Base-by-base conservation (phyloP, 2,888 invertebrate genomes). In the Cryptosula pallasiana region DNA sequence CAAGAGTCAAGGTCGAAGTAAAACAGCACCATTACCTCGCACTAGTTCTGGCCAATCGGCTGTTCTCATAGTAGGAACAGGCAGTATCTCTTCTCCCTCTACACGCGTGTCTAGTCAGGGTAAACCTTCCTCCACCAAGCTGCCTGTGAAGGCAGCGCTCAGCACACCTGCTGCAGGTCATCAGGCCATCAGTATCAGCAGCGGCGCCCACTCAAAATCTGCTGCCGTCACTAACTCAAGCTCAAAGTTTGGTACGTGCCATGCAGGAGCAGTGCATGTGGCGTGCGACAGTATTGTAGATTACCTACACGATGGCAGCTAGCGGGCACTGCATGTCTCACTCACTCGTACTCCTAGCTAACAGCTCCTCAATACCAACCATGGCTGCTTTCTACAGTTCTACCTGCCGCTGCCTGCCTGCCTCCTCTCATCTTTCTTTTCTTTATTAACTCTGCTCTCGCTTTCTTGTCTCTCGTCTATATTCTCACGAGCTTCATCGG, bases 311-410 rank as follows among this genome's bases (percentile, higher is more conserved):
- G 23, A 5, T 23, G 55, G 55, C 55, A 55, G 55, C 55, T n/a
- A n/a, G n/a, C n/a, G n/a, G 63, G 63, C 63, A 32, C 32, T 63
- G 63, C 63, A 63, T 63, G 63, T 63, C 63, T 25, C n/a, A 20
- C 20, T 9, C 9, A 16, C 57, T 57, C 45, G 45, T 45, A 45
- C 45, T 45, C 5, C 20, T 45, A 5, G 45, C 45, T 45, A 45
- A 20, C 45, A 45, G 20, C n/a, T n/a, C n/a, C n/a, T n/a, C n/a
- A n/a, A n/a, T n/a, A n/a, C n/a, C n/a, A n/a, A n/a, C n/a, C n/a
- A n/a, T n/a, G n/a, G n/a, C n/a, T n/a, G n/a, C n/a, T n/a, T n/a
- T n/a, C n/a, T n/a, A n/a, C n/a, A n/a, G n/a, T n/a, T n/a, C n/a
- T n/a, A n/a, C n/a, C n/a, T n/a, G n/a, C n/a, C n/a, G n/a, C n/a